phyloP scores from a whole-genome alignment of 2,113 vertebrate genomes.

The Ptilorrhoa leucosticta region DNA sequence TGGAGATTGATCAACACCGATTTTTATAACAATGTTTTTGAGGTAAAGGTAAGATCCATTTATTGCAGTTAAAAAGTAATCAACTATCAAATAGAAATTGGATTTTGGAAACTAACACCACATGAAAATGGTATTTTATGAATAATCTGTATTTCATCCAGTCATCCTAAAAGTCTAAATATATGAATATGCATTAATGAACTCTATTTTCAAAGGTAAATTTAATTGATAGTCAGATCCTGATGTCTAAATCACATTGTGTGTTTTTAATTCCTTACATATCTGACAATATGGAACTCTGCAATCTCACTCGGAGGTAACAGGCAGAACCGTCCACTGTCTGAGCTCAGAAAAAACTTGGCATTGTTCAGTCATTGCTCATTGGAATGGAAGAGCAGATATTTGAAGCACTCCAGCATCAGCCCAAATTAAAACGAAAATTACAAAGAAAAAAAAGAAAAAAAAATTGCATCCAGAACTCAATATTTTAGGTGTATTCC shows the following conservation, averaged over 20 bases:
- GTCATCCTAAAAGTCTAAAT: not conserved
- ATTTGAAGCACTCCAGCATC: not conserved
- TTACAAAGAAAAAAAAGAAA: not conserved
- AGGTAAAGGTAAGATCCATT: not conserved
- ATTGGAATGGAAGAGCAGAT: not conserved
- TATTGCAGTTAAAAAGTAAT: not conserved
- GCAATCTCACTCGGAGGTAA: not conserved
- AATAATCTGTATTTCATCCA: not conserved
- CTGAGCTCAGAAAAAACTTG: not conserved
- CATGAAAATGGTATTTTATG: not conserved
- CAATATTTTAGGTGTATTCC: not conserved
- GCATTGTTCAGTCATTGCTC: not conserved
- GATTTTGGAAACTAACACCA: not conserved
- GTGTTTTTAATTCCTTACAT: not conserved
- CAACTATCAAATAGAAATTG: not conserved
- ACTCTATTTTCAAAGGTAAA: not conserved
- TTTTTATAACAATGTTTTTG: not conserved
- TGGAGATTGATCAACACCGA: not conserved
- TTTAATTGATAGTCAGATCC: not conserved
- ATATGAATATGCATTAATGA: not conserved
- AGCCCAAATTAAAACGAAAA: too few species aligned
- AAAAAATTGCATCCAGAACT: not conserved
- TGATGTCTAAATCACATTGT: not conserved
- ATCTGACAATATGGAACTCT: not conserved
- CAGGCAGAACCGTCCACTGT: not conserved